Base-by-base conservation (phyloP, 37 sponge, comb jelly and placozoan genomes). In the Oscarella lobularis region DNA sequence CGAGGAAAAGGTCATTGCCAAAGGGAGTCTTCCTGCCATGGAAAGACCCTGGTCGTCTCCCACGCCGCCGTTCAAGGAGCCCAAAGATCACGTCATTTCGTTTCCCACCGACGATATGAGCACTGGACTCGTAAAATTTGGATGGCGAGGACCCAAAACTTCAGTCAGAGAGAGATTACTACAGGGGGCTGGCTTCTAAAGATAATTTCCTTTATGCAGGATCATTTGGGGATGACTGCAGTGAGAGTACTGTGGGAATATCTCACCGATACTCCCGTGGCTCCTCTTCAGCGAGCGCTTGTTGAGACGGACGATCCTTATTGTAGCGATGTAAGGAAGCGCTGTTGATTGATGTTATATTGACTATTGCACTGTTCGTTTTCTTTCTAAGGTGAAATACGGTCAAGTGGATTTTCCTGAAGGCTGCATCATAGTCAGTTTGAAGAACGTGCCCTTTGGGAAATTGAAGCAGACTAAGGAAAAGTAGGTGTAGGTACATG, bases 11-110 rank as follows among this genome's bases (percentile, higher is more conserved):
- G 80, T 93, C 36, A 3, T 84, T 2, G 69, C 76, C 40, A 89
- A 89, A 78, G 92, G 88, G 1, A 40, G 74, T 31, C 85, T 87
- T 2, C 91, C 91, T 4, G 29, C 85, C 5, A 80, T 86, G 67
- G 74, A 81, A 40, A 84, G 91, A 5, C 94, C 94, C 14, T 93
- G 94, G 94, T 85, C 85, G 67, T 75, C 84, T 33, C 81, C 83
- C 0, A 83, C 89, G 1, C 87, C 87, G 37, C 77, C 81, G 0
- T 72, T 93, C 31, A 33, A 70, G n/a, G 2, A 66, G 70, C 73
- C 67, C 36, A 80, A 79, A 29, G 65, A 33, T 5, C 35, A 66
- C 37, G 78, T 67, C 29, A 33, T 93, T 33, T 67, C 5, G 14
- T 93, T 90, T 72, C 91, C 91, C 33, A 76, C 83, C 0, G 88